A percentile compares a stretch with the other conserved stretches of the same genome.
Evolutionary conservation across 2,113 vertebrate genomes (phyloP).

Genomic region (Spermophilus dauricus): DNA sequence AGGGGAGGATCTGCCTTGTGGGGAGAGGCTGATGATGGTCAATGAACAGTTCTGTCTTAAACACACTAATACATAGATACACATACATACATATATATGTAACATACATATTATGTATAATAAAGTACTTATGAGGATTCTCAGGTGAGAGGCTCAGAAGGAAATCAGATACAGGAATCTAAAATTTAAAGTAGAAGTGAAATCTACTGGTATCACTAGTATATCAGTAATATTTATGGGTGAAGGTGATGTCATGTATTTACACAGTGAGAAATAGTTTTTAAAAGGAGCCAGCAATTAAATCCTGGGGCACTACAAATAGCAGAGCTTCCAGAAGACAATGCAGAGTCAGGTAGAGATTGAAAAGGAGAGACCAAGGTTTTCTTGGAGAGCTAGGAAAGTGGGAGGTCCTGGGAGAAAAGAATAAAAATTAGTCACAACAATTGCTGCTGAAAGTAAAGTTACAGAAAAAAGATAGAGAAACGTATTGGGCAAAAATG

Average conservation of each 20-base stretch:
- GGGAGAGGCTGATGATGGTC: neutral
- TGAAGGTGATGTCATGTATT: too few relatives aligned
- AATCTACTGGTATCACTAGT: neutral
- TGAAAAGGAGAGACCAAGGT: neutral
- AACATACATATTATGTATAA: too few relatives aligned
- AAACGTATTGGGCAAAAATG: neutral
- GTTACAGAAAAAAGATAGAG: neutral
- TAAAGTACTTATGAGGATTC: neutral
- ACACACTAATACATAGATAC: neutral
- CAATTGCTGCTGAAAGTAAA: neutral
- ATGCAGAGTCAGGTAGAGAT: neutral
- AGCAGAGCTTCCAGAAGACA: neutral
- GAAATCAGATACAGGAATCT: neutral
- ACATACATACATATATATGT: too few relatives aligned
- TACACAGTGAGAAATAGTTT: neutral
- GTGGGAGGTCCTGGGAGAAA: neutral
- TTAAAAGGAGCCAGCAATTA: neutral
- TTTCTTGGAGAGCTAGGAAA: neutral
- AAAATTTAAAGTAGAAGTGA: neutral
- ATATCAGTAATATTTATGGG: neutral
- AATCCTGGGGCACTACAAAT: neutral
- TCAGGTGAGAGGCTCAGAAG: neutral
- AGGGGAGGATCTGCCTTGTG: fast-evolving
- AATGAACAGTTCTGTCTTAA: neutral
- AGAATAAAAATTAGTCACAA: neutral